phyloP scores from a whole-genome alignment of 2,888 invertebrate genomes.

The Timema cristinae region DNA sequence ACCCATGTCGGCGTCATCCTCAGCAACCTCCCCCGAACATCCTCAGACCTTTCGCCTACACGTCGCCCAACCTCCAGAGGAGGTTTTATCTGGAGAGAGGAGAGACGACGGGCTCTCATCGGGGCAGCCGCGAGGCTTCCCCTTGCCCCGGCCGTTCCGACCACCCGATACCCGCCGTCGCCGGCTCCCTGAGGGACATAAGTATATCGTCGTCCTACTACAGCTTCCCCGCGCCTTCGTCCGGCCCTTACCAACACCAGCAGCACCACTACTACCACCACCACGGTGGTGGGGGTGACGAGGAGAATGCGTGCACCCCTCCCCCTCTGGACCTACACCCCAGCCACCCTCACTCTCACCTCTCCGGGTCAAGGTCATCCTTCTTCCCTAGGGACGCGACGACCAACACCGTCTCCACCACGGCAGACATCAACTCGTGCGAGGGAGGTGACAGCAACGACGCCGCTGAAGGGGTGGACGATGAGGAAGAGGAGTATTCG shows the following conservation, averaged over 20 bases:
- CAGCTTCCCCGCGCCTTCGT: slow-evolving; percentile 18
- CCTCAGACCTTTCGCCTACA: slow-evolving; percentile 18
- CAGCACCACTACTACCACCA: slow-evolving; percentile 23
- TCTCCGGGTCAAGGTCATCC: slow-evolving; percentile 36
- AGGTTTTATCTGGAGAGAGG: no score
- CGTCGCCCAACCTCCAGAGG: slow-evolving; percentile 13
- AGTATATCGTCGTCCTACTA: slow-evolving; percentile 32
- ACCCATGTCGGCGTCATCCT: slow-evolving; percentile 30
- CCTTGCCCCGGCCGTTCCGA: slow-evolving; percentile 40
- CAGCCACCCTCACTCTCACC: slow-evolving; percentile 18
- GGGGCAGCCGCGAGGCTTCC: slow-evolving; percentile 22
- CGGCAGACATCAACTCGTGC: slow-evolving; percentile 52
- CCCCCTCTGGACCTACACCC: slow-evolving; percentile 24
- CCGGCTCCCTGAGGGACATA: slow-evolving; percentile 48
- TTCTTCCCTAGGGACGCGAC: slow-evolving; percentile 59
- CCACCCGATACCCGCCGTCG: slow-evolving; percentile 50
- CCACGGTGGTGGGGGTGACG: slow-evolving; percentile 22
- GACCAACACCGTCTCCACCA: slow-evolving; percentile 57
- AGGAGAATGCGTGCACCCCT: slow-evolving; percentile 23
- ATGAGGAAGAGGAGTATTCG: slow-evolving; percentile 52
- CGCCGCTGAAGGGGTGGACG: slow-evolving; percentile 44
- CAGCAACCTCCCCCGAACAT: slow-evolving; percentile 23
- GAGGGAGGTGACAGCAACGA: slow-evolving; percentile 45
- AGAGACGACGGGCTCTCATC: background rate
- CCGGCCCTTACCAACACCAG: background rate